phyloP scores from a whole-genome alignment of 2,888 invertebrate species.

The Oscheius sp. region DNA sequence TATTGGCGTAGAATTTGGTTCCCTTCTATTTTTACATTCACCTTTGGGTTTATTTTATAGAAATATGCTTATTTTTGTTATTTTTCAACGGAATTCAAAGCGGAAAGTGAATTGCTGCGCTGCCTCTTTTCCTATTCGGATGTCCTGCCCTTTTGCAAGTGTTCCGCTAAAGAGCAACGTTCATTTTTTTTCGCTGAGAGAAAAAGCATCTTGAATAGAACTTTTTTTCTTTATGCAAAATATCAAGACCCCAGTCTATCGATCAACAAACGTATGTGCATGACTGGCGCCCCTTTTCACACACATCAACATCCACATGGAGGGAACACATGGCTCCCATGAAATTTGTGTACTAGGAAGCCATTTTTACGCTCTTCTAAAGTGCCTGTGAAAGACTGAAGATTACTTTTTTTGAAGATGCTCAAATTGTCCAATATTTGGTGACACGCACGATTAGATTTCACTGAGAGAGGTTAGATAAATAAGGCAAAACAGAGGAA shows the following conservation, averaged over 20 bases:
- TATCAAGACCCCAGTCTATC: slow-evolving; percentile 29
- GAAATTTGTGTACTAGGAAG: neutral
- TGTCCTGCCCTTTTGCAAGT: neutral
- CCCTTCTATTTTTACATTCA: too few relatives aligned
- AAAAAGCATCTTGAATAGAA: too few relatives aligned
- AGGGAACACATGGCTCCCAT: slow-evolving; percentile 15
- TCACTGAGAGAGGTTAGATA: too few relatives aligned
- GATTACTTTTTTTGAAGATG: neutral
- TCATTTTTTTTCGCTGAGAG: too few relatives aligned
- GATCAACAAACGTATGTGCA: slow-evolving; percentile 17
- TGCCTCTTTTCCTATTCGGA: neutral
- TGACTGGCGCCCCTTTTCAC: slow-evolving; percentile 2
- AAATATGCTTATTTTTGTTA: too few relatives aligned
- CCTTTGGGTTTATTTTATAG: too few relatives aligned
- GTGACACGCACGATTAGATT: slow-evolving; percentile 4
- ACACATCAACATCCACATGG: slow-evolving; percentile 26
- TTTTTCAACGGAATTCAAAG: too few relatives aligned
- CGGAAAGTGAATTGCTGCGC: too few relatives aligned
- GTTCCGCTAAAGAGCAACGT: too few relatives aligned
- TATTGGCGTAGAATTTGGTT: too few relatives aligned
- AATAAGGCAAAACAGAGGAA: too few relatives aligned
- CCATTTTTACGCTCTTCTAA: slow-evolving; percentile 4
- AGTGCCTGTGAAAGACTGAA: slow-evolving; percentile 22
- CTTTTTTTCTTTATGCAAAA: neutral
- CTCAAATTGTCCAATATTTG: neutral